Evolutionary conservation across 1,140 invertebrate species (phyloP).

Genomic region (Philotrypesis tridentata): DNA sequence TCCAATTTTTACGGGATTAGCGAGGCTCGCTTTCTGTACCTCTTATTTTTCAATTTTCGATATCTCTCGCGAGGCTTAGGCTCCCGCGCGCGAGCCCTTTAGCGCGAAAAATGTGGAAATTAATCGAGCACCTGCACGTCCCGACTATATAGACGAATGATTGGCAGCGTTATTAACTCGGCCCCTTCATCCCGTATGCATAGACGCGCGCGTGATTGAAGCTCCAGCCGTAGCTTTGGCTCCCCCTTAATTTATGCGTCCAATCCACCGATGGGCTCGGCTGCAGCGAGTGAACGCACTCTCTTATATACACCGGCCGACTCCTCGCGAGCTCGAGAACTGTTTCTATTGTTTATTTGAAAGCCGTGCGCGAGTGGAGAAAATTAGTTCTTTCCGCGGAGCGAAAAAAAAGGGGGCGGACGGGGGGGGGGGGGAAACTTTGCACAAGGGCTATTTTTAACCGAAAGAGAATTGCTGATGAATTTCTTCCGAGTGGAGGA

Average conservation of each 20-base stretch:
- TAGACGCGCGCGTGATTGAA: neutral
- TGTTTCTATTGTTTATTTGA: no score
- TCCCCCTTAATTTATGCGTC: slow-evolving; percentile 19
- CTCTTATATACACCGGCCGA: no score
- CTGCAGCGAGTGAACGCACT: neutral
- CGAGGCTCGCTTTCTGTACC: no score
- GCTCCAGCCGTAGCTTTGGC: neutral
- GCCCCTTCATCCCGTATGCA: neutral
- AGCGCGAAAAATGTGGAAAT: neutral
- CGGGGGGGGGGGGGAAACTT: no score
- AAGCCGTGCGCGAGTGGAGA: no score
- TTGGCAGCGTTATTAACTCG: slow-evolving; percentile 32
- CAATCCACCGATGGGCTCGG: slow-evolving; percentile 1
- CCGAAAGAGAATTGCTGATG: no score
- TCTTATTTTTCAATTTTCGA: neutral
- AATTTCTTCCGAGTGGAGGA: no score
- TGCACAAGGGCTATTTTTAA: no score
- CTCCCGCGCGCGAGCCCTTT: neutral
- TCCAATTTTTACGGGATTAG: no score
- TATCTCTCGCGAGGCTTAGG: neutral
- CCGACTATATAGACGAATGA: neutral
- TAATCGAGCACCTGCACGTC: neutral
- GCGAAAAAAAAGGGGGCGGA: no score
- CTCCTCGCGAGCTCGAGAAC: no score
- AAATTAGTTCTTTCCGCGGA: no score